Base-by-base conservation (phyloP, 2,888 invertebrate species). In the Drosophila kuntzei region DNA sequence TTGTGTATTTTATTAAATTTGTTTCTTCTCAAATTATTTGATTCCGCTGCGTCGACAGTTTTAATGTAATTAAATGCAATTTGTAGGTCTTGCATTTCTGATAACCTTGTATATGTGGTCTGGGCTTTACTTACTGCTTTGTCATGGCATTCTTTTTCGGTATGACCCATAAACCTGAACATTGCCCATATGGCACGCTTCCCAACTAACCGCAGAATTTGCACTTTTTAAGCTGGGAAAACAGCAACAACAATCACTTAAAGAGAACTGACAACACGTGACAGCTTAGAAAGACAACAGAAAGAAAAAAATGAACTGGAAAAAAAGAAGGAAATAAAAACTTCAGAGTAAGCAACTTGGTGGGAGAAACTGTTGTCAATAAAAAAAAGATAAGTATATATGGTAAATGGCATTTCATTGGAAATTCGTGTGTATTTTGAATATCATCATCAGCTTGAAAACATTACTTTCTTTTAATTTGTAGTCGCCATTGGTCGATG, bases 81-180 rank as follows among this genome's bases (percentile, higher is more conserved):
- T 51, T 47, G 6, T 27, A 29, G 18, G 43, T 44, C 27, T 49
- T 32, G 20, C 47, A 16, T 4, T 39, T 51, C 57, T 49, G 49
- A 44, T 69, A 75, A 72, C 75, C 75, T 72, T 72, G 72, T 69
- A 29, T 58, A 53, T 62, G 14, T 34, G 27, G n/a, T 14, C n/a
- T 14, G 9, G n/a, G 14, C n/a, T 25, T 20, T n/a, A 20, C n/a
- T 12, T 18, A 32, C 18, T 14, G 67, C 32, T 20, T 29, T 8
- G 41, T 41, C 47, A 60, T 37, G 39, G 20, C 37, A 67, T 77
- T 77, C 39, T 55, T 27, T 44, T 32, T 43, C n/a, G 29, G 2
- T 32, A 57, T 78, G 75, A 75, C 75, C 75, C 79, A 75, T 63
- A 74, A 57, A 74, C 44, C 51, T n/a, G 11, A 74, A 72, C 66